phyloP scores from a whole-genome alignment of 2,113 vertebrate genomes.

The Tamias sibiricus region DNA sequence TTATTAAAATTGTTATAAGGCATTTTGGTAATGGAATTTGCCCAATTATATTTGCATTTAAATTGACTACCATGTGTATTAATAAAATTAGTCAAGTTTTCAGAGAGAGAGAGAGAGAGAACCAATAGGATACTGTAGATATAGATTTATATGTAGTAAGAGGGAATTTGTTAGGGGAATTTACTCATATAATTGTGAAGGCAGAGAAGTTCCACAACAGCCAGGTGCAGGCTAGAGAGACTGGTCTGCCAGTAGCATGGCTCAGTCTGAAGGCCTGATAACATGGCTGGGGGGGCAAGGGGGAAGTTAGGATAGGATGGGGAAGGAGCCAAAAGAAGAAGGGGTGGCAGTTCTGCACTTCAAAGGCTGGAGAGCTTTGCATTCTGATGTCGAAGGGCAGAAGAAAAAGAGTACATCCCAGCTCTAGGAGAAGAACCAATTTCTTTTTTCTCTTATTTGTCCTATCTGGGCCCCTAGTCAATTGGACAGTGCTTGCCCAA shows the following conservation, averaged over 20 bases:
- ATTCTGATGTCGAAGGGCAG: not conserved
- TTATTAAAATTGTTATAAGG: not conserved
- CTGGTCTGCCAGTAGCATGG: no score
- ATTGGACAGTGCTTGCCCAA: not conserved
- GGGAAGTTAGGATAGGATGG: no score
- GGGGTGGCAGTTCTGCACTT: not conserved
- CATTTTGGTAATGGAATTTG: not conserved
- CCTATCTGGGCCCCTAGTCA: not conserved
- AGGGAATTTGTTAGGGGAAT: not conserved
- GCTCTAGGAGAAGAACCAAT: not conserved
- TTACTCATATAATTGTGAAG: not conserved
- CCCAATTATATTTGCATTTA: not conserved
- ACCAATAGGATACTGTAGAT: not conserved
- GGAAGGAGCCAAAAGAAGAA: rapidly evolving
- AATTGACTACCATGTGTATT: not conserved
- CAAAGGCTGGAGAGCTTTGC: not conserved
- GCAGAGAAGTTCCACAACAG: no score
- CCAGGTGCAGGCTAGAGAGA: not conserved
- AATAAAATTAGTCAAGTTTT: not conserved
- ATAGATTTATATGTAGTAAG: not conserved
- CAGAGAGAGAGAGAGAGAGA: not conserved
- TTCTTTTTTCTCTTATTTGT: not conserved
- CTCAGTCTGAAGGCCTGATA: not conserved
- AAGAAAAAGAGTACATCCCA: no score
- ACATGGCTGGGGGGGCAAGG: no score